Base-by-base conservation (phyloP, 2,113 vertebrate species). In the Ibidorhyncha struthersii region DNA sequence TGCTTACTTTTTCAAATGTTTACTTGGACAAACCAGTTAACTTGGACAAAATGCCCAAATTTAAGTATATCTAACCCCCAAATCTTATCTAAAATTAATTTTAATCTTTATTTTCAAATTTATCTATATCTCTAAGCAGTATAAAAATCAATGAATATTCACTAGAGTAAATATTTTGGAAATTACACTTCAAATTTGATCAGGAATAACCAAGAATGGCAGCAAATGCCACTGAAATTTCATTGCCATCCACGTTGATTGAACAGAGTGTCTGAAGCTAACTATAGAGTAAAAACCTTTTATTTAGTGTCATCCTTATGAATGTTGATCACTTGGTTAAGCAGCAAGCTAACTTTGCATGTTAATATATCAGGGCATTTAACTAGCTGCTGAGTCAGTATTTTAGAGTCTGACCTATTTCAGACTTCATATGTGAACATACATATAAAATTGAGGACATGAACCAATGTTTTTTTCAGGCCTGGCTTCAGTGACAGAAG, bases 211-310 rank as follows among this genome's bases (percentile, higher is more conserved):
- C 8, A 47, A 40, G 34, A 70, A 55, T 43, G 49, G 4, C 30
- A 36, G 11, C 34, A 74, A 71, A 59, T 3, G 14, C 18, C 30
- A 47, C 27, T 34, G 11, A 9, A 21, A 29, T 50, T 73, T 62
- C 21, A 22, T 4, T 91, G 72, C 9, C 45, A 34, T 10, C 36
- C 23, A 3, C 34, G 4, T 0, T 6, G 20, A 30, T 8, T 34
- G 45, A 67, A 8, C 9, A 36, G 22, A 49, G 22, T 12, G 15
- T 27, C 63, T 82, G 77, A 71, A 59, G 12, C 14, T 25, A 32
- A 43, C 30, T 29, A 8, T 1, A 18, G 66, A 59, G 21, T 21
- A 11, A 38, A 25, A 53, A 2, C 9, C 2, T 49, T 53, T 34
- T 6, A 32, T 78, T 90, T 32, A 12, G 23, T n/a, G 34, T 12